phyloP scores from a whole-genome alignment of 2,113 vertebrate genomes.

The Pao palembangensis region DNA sequence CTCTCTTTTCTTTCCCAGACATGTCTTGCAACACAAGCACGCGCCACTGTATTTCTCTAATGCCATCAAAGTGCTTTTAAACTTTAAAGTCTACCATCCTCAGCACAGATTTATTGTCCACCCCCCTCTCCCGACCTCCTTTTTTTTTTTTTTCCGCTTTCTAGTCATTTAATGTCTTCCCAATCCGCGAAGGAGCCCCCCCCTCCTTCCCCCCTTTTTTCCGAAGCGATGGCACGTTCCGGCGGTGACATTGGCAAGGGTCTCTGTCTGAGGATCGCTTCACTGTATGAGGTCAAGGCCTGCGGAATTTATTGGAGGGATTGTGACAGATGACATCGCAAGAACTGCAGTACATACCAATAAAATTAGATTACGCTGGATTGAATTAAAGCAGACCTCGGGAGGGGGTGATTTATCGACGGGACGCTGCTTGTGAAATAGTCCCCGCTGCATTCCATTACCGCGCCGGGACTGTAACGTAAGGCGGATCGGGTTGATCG shows the following conservation, averaged over 20 bases:
- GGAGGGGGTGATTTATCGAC: constrained; percentile 59
- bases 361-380: constrained; percentile 65
- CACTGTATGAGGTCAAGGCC: constrained; percentile 61
- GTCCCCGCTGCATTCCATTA: constrained; percentile 37
- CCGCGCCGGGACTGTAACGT: background rate
- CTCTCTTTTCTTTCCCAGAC: background rate
- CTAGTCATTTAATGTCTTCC: constrained; percentile 7
- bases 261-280: constrained; percentile 28
- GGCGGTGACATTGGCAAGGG: constrained; percentile 10
- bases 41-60: background rate
- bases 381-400: constrained; percentile 70
- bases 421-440: constrained; percentile 48
- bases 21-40: background rate
- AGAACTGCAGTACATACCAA: constrained; percentile 63
- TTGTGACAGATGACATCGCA: constrained; percentile 69
- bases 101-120: constrained; percentile 10
- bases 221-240: constrained; percentile 2
- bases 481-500: constrained; percentile 4
- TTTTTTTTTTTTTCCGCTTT: background rate
- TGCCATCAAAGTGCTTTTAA: background rate
- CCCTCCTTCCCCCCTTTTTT: background rate
- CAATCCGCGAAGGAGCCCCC: constrained; percentile 22
- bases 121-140: background rate
- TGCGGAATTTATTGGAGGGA: constrained; percentile 53
- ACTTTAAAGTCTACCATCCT: background rate